phyloP scores from a whole-genome alignment of 2,113 vertebrate genomes.

The Dicentrarchus labrax region DNA sequence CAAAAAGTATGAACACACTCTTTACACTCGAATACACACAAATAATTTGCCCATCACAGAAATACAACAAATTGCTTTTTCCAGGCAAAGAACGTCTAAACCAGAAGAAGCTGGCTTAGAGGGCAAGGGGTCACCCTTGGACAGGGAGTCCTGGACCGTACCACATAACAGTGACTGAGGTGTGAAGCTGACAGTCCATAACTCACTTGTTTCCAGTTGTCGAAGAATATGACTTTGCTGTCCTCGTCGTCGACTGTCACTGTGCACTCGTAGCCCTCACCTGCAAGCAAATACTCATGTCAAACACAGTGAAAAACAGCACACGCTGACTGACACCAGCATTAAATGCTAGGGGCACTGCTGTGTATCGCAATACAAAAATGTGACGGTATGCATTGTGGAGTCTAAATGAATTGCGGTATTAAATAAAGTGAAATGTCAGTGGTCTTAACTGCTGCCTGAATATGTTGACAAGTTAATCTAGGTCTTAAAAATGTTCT shows the following conservation, averaged over 20 bases:
- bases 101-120: background rate
- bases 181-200: background rate
- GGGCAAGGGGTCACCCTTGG: background rate
- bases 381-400: background rate
- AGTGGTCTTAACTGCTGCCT: slow-evolving; percentile 7
- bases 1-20: background rate
- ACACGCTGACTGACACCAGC: background rate
- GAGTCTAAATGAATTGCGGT: background rate
- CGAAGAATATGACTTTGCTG: slow-evolving; percentile 84
- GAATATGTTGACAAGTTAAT: slow-evolving; percentile 13
- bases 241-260: slow-evolving; percentile 87
- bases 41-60: slow-evolving; percentile 26
- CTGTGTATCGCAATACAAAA: background rate
- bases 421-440: background rate
- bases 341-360: too few relatives aligned
- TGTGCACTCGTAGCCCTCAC: slow-evolving; percentile 82
- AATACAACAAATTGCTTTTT: slow-evolving; percentile 27
- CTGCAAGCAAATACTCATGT: slow-evolving; percentile 66
- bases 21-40: slow-evolving; percentile 23
- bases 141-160: background rate
- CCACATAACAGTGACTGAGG: background rate
- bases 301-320: slow-evolving; percentile 5
- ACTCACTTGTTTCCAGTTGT: slow-evolving; percentile 87
- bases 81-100: background rate
- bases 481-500: slow-evolving; percentile 8